These are phyloP conservation scores for Sarcophilus harrisii DNA, from an alignment of 2,797 vertebrate species.

Conservation along the genomic window DNA sequence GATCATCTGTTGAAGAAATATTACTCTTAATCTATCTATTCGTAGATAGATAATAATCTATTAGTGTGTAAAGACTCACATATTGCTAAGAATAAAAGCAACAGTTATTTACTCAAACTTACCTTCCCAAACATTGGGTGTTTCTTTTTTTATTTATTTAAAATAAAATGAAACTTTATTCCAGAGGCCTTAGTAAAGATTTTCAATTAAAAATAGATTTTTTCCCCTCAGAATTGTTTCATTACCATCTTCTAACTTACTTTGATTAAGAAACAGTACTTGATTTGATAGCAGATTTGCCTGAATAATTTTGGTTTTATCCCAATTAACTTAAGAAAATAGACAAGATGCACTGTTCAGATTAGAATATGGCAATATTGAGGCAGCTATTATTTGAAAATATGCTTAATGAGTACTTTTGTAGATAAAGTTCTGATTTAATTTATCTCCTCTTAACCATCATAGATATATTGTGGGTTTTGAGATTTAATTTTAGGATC, in stretches of 20 bases:
- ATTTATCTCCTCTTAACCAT: conserved; percentile 80
- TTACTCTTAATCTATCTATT: too few relatives aligned
- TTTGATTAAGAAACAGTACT: conserved; percentile 12
- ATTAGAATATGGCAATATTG: conserved; percentile 71
- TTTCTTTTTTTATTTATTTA: background rate
- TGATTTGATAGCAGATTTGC: conserved; percentile 53
- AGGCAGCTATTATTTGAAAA: conserved; percentile 80
- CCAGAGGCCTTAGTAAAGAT: conserved; percentile 65
- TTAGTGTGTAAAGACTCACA: conserved; percentile 57
- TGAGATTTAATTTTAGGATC: conserved; percentile 72
- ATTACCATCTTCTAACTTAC: background rate
- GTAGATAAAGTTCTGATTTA: conserved; percentile 79
- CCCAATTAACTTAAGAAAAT: conserved; percentile 37
- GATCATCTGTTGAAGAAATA: conserved; percentile 57
- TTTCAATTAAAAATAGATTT: conserved; percentile 54
- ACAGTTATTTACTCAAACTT: conserved; percentile 60
- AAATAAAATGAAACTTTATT: conserved; percentile 36
- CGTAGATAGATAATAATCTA: too few relatives aligned
- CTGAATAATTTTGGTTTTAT: conserved; percentile 41
- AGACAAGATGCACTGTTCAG: conserved; percentile 38
- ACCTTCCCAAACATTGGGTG: conserved; percentile 38
- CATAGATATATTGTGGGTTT: conserved; percentile 53
- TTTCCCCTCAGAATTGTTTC: conserved; percentile 57
- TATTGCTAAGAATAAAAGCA: conserved; percentile 58
- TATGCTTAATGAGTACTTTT: conserved; percentile 83